These are phyloP conservation scores for Pseudochirops cupreus DNA, from an alignment of 2,797 vertebrate species.

Conservation along the genomic window DNA sequence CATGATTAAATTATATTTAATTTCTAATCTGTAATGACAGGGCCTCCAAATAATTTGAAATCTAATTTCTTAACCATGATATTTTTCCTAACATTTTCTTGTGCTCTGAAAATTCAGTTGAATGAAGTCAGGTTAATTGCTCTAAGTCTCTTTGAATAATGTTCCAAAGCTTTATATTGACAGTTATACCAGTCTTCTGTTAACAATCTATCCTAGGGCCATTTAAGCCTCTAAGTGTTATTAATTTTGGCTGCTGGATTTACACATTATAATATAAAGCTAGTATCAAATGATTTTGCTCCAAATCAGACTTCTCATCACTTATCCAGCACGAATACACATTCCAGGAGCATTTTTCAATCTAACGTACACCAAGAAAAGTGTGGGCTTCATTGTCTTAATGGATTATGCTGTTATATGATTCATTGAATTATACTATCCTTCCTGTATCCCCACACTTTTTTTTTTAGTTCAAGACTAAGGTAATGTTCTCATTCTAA, in stretches of 20 bases:
- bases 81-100: conserved; percentile 70
- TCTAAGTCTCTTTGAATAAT: conserved; percentile 74
- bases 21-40: conserved; percentile 59
- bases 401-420: conserved; percentile 48
- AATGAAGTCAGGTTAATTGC: conserved; percentile 77
- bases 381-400: conserved; percentile 60
- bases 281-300: conserved; percentile 60
- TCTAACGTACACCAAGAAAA: conserved; percentile 63
- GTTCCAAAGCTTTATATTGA: conserved; percentile 70
- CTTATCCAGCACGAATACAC: conserved; percentile 53
- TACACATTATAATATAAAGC: conserved; percentile 74
- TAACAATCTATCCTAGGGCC: conserved; percentile 67
- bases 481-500: conserved; percentile 60
- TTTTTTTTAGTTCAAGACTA: conserved; percentile 52
- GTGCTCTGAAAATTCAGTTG: conserved; percentile 69
- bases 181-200: conserved; percentile 73
- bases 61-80: conserved; percentile 58
- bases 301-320: conserved; percentile 71
- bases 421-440: conserved; percentile 67
- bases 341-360: conserved; percentile 72
- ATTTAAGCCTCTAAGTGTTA: conserved; percentile 74
- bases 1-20: conserved; percentile 71
- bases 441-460: conserved; percentile 54
- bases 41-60: conserved; percentile 58
- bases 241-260: conserved; percentile 78